Percentiles rank a stretch among this genome's conserved stretches.
phyloP scores from a whole-genome alignment of 2,113 vertebrate genomes.

The Tetrax tetrax region DNA sequence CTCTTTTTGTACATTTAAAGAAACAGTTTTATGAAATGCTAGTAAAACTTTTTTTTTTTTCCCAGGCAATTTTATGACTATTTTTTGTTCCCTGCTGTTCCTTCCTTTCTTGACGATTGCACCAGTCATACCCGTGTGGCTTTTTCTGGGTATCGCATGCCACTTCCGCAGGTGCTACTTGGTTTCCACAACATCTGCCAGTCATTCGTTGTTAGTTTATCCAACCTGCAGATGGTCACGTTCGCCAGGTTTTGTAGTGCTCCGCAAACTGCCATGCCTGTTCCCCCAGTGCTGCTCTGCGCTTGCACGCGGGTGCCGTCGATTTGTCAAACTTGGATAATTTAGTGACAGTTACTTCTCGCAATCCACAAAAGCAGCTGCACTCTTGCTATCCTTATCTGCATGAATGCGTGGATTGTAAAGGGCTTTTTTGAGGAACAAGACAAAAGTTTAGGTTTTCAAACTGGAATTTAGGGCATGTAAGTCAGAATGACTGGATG shows the following conservation, averaged over 20 bases:
- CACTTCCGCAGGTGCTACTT: conserved; percentile 46
- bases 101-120: neutral
- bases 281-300: neutral
- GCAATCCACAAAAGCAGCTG: conserved; percentile 59
- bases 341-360: conserved; percentile 20
- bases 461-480: conserved; percentile 63
- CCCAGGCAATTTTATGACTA: neutral
- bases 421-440: conserved; percentile 11
- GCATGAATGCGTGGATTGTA: conserved; percentile 56
- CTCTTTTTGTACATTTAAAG: neutral
- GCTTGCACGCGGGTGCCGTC: neutral
- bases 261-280: neutral
- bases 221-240: conserved; percentile 48
- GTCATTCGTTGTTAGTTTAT: neutral
- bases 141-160: conserved; percentile 7
- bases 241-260: conserved; percentile 5
- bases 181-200: conserved; percentile 56
- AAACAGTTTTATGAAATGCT: neutral
- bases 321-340: conserved; percentile 52
- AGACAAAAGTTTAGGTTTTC: conserved; percentile 62
- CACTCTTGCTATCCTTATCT: neutral
- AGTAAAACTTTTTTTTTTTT: conserved; percentile 26
- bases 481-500: conserved; percentile 11
- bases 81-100: neutral
- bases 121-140: neutral